These are phyloP conservation scores for Strix occidentalis DNA, from an alignment of 2,797 vertebrate genomes.

Conservation along the genomic window DNA sequence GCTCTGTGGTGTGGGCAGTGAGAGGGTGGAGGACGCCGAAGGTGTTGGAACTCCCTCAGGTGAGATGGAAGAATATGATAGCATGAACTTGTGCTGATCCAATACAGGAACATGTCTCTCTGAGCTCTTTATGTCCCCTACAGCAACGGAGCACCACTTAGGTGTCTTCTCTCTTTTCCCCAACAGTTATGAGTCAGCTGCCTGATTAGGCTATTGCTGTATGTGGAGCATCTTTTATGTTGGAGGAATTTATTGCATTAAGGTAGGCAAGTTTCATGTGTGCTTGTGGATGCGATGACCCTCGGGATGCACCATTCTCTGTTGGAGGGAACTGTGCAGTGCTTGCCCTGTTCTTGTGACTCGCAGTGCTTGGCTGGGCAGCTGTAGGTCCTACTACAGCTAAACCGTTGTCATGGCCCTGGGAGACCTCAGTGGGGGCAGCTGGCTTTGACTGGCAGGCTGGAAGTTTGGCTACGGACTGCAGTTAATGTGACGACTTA, in stretches of 20 bases:
- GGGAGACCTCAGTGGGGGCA: background rate
- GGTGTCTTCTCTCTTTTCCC: background rate
- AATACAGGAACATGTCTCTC: background rate
- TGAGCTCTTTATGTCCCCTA: background rate
- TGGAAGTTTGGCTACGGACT: background rate
- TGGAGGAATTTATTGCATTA: background rate
- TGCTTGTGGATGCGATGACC: background rate
- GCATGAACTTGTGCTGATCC: background rate
- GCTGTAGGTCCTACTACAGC: background rate
- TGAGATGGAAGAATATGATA: fast-evolving
- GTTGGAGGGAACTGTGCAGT: background rate
- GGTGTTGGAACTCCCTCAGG: background rate
- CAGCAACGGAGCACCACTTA: background rate
- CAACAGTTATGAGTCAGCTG: constrained; percentile 8
- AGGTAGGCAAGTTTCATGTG: background rate
- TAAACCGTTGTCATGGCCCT: background rate
- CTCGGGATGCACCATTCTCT: fast-evolving
- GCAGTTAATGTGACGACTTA: background rate
- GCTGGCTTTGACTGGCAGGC: background rate
- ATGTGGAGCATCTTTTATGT: background rate
- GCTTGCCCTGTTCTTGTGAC: background rate
- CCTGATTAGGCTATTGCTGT: background rate
- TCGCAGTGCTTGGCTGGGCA: background rate
- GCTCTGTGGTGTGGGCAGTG: background rate
- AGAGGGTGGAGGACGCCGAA: background rate